Base-by-base conservation (phyloP, 1,140 invertebrate species). In the Psix sp. region DNA sequence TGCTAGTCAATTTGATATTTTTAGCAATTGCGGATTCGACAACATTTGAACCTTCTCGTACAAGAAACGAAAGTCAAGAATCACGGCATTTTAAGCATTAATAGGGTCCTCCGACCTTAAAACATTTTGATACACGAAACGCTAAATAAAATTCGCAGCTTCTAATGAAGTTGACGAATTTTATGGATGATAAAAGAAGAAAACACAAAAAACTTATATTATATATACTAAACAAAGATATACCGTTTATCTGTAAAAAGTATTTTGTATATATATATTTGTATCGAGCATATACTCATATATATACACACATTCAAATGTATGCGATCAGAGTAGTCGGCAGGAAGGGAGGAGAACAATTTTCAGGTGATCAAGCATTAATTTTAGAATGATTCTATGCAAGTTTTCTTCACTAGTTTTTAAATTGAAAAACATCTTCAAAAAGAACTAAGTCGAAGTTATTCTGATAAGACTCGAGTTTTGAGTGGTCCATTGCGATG, bases 251-350 rank as follows among this genome's bases (percentile, higher is more conserved):
- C 43, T 60, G 57, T 68, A 68, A 45, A 49, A 56, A 63, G 26
- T 59, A 74, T 68, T 63, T 74, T 70, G 45, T 70, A 48, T 68
- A 66, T 70, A 63, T 67, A 54, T 63, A 65, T 65, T 43, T 52
- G 46, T 62, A 62, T 62, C 42, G 20, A 20, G 51, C 16, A 33
- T 51, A 51, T 63, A 60, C 26, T 46, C 18, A 78, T 72, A 65
- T 57, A 40, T 59, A 56, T 56, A 43, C 46, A 54, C 48, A 57
- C 14, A 51, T 49, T n/a, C 45, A 60, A 36, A 43, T 49, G 52
- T 11, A 38, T 31, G n/a, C 26, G 13, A 45, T 46, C 35, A 40
- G 29, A 16, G 18, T 56, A 26, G 17, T 29, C 4, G 9, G 9
- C 9, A 9, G 7, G 24, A 16, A 14, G 14, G 5, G 11, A 15